Percentiles rank a stretch among this genome's conserved stretches.
Conservation (phyloP, 2,888 invertebrate genomes). For the Ceriagrion tenellum region DNA sequence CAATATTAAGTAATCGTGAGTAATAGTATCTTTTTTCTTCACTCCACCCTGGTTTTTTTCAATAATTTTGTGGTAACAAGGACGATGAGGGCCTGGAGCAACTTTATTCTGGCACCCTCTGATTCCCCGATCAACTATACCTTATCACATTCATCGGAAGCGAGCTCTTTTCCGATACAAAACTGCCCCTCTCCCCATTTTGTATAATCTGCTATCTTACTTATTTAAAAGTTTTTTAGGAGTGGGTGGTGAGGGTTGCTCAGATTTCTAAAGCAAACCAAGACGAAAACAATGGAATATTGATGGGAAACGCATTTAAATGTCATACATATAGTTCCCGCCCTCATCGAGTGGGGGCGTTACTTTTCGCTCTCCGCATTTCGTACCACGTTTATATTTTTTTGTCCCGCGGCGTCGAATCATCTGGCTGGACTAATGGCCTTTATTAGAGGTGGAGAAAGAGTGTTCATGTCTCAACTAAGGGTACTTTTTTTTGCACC, state of each 20-base stretch:
- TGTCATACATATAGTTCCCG: not conserved
- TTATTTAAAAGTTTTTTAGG: not conserved
- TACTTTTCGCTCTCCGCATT: not conserved
- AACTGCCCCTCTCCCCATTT: not conserved
- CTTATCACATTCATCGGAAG: not conserved
- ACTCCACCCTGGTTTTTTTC: too few species aligned
- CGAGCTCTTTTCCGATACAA: not conserved
- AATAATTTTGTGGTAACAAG: too few species aligned
- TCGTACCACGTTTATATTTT: too few species aligned
- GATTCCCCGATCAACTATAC: not conserved
- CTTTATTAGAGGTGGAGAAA: too few species aligned
- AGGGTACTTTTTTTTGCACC: too few species aligned
- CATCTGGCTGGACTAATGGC: not conserved
- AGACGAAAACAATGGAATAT: not conserved
- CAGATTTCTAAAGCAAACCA: too few species aligned
- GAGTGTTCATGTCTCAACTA: too few species aligned
- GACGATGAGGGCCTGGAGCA: too few species aligned
- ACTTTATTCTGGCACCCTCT: not conserved
- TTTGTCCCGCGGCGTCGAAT: not conserved
- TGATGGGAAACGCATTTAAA: not conserved
- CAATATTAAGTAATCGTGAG: too few species aligned
- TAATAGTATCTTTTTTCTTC: too few species aligned
- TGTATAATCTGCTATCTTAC: not conserved
- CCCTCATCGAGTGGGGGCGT: not conserved
- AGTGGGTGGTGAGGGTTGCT: not conserved